Percentiles rank a stretch among this genome's conserved stretches.
Conservation (phyloP, 37 sponge, comb jelly and placozoan species). For the Trichoplax adhaerens region DNA sequence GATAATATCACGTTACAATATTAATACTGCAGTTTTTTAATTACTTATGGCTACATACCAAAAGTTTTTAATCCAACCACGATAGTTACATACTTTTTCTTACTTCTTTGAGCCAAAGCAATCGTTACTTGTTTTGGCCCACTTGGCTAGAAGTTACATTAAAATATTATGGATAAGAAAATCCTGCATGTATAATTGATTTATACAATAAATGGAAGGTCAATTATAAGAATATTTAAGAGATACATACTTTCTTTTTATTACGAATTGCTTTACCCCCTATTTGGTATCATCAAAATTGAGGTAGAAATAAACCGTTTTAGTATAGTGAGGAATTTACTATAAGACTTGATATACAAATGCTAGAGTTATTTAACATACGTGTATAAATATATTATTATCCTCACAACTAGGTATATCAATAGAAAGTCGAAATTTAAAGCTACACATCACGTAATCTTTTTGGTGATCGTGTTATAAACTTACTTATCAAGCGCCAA, state of each 20-base stretch:
- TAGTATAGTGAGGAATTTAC: too few species aligned
- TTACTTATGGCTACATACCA: slow-evolving; percentile 25
- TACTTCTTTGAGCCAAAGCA: slow-evolving; percentile 30
- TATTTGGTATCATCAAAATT: not conserved
- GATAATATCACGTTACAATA: not conserved
- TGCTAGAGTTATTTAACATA: too few species aligned
- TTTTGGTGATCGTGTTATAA: too few species aligned
- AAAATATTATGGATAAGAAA: not conserved
- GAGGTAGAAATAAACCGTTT: too few species aligned
- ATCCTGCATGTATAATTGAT: not conserved
- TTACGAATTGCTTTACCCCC: slow-evolving; percentile 74
- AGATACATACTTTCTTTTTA: slow-evolving; percentile 43
- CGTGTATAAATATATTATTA: too few species aligned
- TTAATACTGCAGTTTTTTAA: not conserved
- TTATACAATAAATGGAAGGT: not conserved
- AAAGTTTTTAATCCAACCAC: slow-evolving; percentile 76
- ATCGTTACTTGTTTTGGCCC: slow-evolving; percentile 29
- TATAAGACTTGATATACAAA: too few species aligned
- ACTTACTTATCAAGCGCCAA: too few species aligned
- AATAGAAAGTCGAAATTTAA: too few species aligned
- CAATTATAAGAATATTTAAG: not conserved
- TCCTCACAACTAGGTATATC: too few species aligned
- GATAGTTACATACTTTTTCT: slow-evolving; percentile 86
- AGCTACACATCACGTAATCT: too few species aligned
- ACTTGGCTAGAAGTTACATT: slow-evolving; percentile 17